phyloP scores from a whole-genome alignment of 2,797 vertebrate species.

The Channallabes apus region DNA sequence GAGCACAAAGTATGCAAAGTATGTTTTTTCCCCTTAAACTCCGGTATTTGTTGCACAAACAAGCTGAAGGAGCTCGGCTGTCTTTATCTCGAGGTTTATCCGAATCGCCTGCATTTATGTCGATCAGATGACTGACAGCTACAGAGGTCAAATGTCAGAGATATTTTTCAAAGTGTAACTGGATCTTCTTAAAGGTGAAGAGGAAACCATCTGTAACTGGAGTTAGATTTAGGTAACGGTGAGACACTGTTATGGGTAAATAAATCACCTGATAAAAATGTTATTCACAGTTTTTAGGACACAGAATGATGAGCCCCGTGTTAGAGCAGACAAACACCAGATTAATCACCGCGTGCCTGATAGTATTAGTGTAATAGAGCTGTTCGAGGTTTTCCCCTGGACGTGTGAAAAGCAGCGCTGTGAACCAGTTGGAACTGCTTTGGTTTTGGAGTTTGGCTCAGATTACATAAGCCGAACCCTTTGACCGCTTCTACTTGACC shows the following conservation, averaged over 20 bases:
- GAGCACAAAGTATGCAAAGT: too few relatives aligned
- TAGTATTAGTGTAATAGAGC: not conserved
- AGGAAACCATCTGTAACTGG: not conserved
- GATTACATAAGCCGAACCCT: constrained; percentile 28
- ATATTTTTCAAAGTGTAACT: too few relatives aligned
- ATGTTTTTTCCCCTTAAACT: too few relatives aligned
- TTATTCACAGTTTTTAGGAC: not conserved
- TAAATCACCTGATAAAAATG: not conserved
- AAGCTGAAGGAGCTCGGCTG: not conserved
- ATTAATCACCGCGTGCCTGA: not conserved
- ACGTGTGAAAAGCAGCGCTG: not conserved
- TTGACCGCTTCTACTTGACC: not conserved
- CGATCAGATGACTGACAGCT: not conserved
- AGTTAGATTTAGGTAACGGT: not conserved
- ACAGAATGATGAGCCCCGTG: too few relatives aligned
- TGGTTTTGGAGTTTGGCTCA: not conserved
- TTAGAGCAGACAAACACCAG: too few relatives aligned
- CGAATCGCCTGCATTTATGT: too few relatives aligned
- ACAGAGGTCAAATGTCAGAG: not conserved
- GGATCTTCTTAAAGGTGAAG: not conserved
- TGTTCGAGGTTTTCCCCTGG: not conserved
- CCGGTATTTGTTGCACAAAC: too few relatives aligned
- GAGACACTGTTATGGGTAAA: not conserved
- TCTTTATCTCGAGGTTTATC: not conserved
- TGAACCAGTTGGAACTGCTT: not conserved